Evolutionary conservation across 2,113 vertebrate species (phyloP).

Genomic region (Dipodomys merriami): DNA sequence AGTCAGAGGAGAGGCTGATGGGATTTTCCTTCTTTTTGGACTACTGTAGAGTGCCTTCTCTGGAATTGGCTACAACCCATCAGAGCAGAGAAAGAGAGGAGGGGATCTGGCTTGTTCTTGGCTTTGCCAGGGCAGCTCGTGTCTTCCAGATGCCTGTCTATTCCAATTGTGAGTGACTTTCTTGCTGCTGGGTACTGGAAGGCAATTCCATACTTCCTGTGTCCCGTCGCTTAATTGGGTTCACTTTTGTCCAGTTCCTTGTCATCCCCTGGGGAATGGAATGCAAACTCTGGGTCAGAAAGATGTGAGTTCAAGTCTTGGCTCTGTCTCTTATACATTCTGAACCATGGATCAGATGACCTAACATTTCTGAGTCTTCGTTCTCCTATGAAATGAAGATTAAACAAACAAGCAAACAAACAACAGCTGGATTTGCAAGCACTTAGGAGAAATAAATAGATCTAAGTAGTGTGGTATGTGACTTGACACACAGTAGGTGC

Average conservation of each 20-base stretch:
- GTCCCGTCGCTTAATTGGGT: conserved; percentile 51
- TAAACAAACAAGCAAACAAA: too few species aligned
- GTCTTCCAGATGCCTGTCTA: conserved; percentile 29
- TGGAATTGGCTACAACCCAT: neutral
- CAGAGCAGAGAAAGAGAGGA: neutral
- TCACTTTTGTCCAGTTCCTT: conserved; percentile 40
- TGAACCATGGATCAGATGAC: neutral
- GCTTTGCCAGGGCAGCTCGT: neutral
- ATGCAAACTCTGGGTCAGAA: neutral
- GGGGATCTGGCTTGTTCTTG: neutral
- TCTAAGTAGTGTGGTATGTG: too few species aligned
- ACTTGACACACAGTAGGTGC: too few species aligned
- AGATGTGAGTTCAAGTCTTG: conserved; percentile 32
- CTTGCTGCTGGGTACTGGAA: conserved; percentile 3
- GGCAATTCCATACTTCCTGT: neutral
- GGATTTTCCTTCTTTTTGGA: conserved; percentile 7
- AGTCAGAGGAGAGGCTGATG: conserved; percentile 8
- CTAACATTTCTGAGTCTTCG: neutral
- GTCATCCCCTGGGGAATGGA: conserved; percentile 50
- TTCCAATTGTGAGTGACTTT: neutral
- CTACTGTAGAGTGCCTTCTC: conserved; percentile 16
- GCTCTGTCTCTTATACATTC: neutral
- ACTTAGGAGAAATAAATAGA: neutral
- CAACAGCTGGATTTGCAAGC: neutral
- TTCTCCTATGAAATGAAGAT: neutral